phyloP scores from a whole-genome alignment of 2,113 vertebrate genomes.

The Maccullochella peelii region DNA sequence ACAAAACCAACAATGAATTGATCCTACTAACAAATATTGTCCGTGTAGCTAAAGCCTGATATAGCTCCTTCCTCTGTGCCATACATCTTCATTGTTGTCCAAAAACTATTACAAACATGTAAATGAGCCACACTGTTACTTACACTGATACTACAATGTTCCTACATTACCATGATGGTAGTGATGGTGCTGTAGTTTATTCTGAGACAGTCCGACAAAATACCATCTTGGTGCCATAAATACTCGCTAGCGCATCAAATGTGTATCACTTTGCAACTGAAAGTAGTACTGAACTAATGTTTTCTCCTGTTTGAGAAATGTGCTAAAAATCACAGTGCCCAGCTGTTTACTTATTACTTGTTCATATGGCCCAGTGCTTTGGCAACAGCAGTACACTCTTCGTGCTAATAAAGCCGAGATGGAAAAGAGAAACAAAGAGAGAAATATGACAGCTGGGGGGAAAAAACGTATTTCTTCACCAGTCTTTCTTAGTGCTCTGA shows the following conservation, averaged over 20 bases:
- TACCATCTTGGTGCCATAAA: not conserved
- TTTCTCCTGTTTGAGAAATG: no score
- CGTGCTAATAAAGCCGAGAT: not conserved
- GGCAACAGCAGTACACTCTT: conserved; percentile 8
- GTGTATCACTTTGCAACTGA: no score
- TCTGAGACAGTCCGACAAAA: not conserved
- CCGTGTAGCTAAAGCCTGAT: not conserved
- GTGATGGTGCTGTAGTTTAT: not conserved
- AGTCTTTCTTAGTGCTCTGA: conserved; percentile 8
- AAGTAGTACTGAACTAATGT: no score
- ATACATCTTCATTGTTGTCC: not conserved
- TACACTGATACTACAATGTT: not conserved
- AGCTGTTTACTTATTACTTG: not conserved
- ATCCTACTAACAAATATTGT: no score
- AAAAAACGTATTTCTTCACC: conserved; percentile 1
- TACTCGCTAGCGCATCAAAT: no score
- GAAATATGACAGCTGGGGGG: not conserved
- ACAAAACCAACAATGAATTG: not conserved
- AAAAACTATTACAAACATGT: not conserved
- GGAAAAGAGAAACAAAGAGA: conserved; percentile 20
- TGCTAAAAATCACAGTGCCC: no score
- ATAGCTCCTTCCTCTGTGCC: not conserved
- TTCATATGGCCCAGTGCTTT: not conserved
- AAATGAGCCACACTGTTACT: not conserved
- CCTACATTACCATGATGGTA: no score